Percentiles rank a stretch among this genome's conserved stretches.
Conservation (phyloP, 2,797 vertebrate species). For the Ptychobarbus kaznakovi region DNA sequence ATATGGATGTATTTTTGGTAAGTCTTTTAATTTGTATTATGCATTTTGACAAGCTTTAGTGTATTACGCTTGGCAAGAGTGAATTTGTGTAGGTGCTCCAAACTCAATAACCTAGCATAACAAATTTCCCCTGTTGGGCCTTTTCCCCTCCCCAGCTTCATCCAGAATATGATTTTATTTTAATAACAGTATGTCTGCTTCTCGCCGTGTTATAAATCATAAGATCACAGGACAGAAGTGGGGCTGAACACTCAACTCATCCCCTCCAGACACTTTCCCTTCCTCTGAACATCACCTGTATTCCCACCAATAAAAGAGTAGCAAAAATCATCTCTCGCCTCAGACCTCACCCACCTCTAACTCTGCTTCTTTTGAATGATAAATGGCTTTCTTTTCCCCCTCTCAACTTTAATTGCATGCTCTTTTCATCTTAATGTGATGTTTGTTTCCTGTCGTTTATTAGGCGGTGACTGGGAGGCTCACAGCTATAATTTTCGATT, state of each 20-base stretch:
- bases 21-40: conserved; percentile 4
- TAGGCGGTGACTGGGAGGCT: conserved; percentile 65
- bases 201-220: conserved; percentile 91
- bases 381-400: conserved; percentile 77
- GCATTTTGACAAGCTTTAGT: conserved; percentile 4
- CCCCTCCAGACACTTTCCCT: conserved; percentile 93
- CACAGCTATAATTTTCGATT: conserved; percentile 78
- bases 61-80: background rate
- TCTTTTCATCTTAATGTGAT: conserved; percentile 82
- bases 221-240: conserved; percentile 86
- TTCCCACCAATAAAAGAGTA: conserved; percentile 89
- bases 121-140: conserved; percentile 69
- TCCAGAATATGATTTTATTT: conserved; percentile 91
- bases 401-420: conserved; percentile 76
- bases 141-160: conserved; percentile 62
- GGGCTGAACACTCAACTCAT: conserved; percentile 84
- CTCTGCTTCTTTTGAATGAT: conserved; percentile 80
- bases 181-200: conserved; percentile 95
- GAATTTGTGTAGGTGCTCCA: conserved; percentile 63
- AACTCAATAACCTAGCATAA: conserved; percentile 63
- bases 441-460: conserved; percentile 85
- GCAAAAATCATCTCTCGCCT: conserved; percentile 85
- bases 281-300: conserved; percentile 90
- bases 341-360: conserved; percentile 76
- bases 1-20: background rate